Evolutionary conservation across 2,888 invertebrate species (phyloP).

Genomic region (Drosophila peninsularis): DNA sequence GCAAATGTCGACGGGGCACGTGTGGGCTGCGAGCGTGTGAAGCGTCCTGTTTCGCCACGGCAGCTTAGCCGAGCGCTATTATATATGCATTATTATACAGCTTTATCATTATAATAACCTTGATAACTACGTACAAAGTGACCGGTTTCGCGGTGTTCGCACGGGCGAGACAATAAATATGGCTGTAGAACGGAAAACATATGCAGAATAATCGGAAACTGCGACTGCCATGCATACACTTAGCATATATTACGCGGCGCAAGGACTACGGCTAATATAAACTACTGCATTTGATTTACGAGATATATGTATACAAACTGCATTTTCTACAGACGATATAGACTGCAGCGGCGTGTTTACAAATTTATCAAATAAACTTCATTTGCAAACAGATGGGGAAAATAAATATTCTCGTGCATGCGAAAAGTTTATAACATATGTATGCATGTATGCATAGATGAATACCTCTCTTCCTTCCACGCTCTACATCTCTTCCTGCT

Average conservation of each 20-base stretch:
- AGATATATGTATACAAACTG: neutral
- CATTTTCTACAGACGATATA: neutral
- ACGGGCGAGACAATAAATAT: conserved; percentile 6
- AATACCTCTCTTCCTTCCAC: neutral
- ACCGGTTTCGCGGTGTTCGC: conserved; percentile 28
- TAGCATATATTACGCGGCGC: conserved; percentile 22
- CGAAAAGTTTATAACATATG: neutral
- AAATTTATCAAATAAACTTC: conserved; percentile 1
- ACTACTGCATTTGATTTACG: conserved; percentile 26
- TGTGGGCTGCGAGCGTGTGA: conserved; percentile 22
- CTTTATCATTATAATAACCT: conserved; percentile 48
- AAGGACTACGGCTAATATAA: conserved; percentile 37
- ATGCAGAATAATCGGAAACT: conserved; percentile 32
- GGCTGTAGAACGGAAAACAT: conserved; percentile 3
- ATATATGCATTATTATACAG: conserved; percentile 60
- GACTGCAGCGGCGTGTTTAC: conserved; percentile 3
- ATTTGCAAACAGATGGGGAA: neutral
- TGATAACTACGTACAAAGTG: conserved; percentile 51
- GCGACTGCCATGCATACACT: conserved; percentile 29
- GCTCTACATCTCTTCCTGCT: neutral
- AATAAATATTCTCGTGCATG: neutral
- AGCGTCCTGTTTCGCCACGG: conserved; percentile 11
- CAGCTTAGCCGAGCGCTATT: conserved; percentile 38
- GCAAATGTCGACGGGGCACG: conserved; percentile 48
- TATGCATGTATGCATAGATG: neutral